Evolutionary conservation across 2,113 vertebrate genomes (phyloP).

Genomic region (Centropus bengalensis): DNA sequence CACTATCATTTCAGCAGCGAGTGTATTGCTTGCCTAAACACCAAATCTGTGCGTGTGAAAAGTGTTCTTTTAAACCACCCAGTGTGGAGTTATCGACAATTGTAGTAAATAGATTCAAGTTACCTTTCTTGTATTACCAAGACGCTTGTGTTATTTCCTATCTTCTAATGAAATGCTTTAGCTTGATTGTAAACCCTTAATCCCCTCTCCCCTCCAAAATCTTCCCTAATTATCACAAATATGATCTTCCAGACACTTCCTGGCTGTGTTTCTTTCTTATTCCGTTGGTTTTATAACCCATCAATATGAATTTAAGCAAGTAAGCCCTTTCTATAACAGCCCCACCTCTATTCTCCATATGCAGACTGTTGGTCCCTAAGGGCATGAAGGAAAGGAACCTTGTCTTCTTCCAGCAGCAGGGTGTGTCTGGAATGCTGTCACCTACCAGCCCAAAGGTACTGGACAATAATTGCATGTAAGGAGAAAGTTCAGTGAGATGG

Average conservation of each 20-base stretch:
- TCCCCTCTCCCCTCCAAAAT: neutral
- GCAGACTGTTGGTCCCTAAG: neutral
- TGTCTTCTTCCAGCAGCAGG: neutral
- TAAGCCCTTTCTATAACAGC: neutral
- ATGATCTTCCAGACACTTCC: neutral
- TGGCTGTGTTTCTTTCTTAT: neutral
- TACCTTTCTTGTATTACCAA: neutral
- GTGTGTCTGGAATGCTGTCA: slow-evolving; percentile 4
- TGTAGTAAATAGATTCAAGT: neutral
- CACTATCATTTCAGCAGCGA: neutral
- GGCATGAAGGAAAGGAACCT: neutral
- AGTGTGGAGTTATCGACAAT: neutral
- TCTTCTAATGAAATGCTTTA: neutral
- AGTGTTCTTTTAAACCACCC: neutral
- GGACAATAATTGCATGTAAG: neutral
- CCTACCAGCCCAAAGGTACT: neutral
- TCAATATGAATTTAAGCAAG: neutral
- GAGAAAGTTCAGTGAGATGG: neutral
- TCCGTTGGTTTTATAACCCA: neutral
- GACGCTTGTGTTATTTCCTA: neutral
- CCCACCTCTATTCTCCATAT: neutral
- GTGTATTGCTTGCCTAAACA: neutral
- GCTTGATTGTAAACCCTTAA: neutral
- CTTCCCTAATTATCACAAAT: neutral
- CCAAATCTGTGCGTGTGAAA: neutral